Conservation (phyloP, 2,888 invertebrate species). For the Aphidoletes aphidimyza region DNA sequence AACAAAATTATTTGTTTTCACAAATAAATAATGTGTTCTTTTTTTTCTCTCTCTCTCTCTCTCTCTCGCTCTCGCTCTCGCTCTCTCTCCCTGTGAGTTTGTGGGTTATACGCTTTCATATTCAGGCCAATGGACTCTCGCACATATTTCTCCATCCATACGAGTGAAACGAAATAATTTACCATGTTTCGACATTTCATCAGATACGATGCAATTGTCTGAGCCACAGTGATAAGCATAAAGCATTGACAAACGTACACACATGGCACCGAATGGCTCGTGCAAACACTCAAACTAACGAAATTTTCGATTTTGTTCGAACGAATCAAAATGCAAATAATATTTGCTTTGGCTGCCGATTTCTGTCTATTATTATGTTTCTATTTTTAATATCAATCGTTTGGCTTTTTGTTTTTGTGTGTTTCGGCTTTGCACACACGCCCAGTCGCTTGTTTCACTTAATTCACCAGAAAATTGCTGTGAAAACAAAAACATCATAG, state of each 20-base stretch:
- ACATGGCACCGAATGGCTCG: too few relatives aligned
- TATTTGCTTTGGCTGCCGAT: background rate
- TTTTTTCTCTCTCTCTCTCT: too few relatives aligned
- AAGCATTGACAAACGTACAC: too few relatives aligned
- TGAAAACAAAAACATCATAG: background rate
- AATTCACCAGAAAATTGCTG: background rate
- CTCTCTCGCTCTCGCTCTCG: too few relatives aligned
- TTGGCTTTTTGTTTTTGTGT: background rate
- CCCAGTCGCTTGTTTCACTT: background rate
- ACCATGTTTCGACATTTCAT: background rate
- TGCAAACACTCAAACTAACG: too few relatives aligned
- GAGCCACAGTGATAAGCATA: background rate
- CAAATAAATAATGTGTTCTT: background rate
- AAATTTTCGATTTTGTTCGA: too few relatives aligned
- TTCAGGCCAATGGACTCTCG: background rate
- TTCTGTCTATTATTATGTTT: background rate
- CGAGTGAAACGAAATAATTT: background rate
- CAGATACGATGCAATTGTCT: background rate
- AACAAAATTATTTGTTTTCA: background rate
- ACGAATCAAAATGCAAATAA: too few relatives aligned
- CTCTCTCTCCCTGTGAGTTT: background rate
- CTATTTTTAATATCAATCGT: background rate
- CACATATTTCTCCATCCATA: background rate
- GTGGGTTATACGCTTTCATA: background rate
- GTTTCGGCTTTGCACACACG: too few relatives aligned